These are phyloP conservation scores for Eleutherodactylus coqui DNA, from an alignment of 2,797 vertebrate species.

Conservation along the genomic window DNA sequence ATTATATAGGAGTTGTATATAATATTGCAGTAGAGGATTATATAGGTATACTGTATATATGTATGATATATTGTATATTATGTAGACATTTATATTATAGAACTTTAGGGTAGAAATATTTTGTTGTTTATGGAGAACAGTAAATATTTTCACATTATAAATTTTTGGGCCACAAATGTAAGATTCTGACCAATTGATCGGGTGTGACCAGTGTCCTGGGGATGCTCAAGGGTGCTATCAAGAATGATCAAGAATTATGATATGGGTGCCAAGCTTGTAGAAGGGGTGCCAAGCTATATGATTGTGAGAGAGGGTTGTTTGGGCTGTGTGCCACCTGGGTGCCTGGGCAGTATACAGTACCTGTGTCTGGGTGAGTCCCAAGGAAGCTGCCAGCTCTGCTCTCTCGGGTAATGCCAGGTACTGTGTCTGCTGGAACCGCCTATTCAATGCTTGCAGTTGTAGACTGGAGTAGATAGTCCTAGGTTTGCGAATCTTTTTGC, in stretches of 20 bases:
- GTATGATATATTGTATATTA: not conserved
- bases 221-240: not conserved
- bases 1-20: not conserved
- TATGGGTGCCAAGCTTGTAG: not conserved
- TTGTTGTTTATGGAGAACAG: not conserved
- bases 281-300: not conserved
- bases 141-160: not conserved
- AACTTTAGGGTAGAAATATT: not conserved
- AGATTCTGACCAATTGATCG: not conserved
- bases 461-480: conserved; percentile 98
- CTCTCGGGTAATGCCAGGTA: conserved; percentile 96
- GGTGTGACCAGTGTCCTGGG: not conserved
- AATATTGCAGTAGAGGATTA: not conserved
- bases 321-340: not conserved
- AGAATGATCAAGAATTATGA: not conserved
- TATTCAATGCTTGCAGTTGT: conserved; percentile 94
- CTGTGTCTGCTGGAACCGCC: conserved; percentile 96
- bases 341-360: conserved; percentile 72
- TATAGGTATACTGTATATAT: not conserved
- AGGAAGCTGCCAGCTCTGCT: conserved; percentile 94
- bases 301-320: not conserved
- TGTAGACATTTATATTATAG: not conserved
- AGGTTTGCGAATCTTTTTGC: conserved; percentile 97
- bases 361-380: conserved; percentile 99
- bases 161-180: not conserved